Evolutionary conservation across 2,797 vertebrate species (phyloP), one percentile per base, ranked within the genome.

Genomic region (Clarias fuscus): DNA sequence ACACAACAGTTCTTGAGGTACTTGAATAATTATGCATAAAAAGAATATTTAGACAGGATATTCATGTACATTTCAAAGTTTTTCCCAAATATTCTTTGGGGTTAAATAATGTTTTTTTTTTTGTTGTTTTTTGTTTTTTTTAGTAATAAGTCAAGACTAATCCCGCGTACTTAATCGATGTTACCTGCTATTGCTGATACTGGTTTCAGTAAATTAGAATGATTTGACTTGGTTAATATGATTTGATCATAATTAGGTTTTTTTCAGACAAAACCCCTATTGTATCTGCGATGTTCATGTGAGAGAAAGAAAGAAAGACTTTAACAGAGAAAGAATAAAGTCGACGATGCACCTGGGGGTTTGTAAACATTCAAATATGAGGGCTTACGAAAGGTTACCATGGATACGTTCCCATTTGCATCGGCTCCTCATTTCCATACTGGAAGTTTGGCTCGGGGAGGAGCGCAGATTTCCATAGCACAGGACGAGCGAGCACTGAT

Each of bases 371-470:
- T 90, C 88, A 90, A 89, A 90, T 90, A 82, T 64, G 88, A 68
- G 88, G 87, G 86, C 85, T 88, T 88, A 68, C 30, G 84, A 87
- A 90, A 86, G 90, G 94, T 96, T 96, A 93, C 94, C 88, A 95
- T 95, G 92, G 92, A 91, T 88, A 93, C 88, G 0, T 40, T 90
- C 86, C 72, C 62, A 98, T 99, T 99, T 99, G 97, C 98, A 99
- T 99, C 94, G 92, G 92, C 91, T 91, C 90, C 90, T 97, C 92
- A 98, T 99, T 99, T 99, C 95, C 98, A 98, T 99, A 98, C 95
- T 95, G 95, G 94, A 96, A 96, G 95, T 95, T 96, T 94, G 95
- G 93, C 91, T 91, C 85, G 89, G 89, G 83, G 88, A 83, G 88
- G 91, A 92, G 67, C 76, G 64, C 89, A 88, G 92, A 98, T 98